Evolutionary conservation across 2,113 vertebrate genomes (phyloP).

Genomic region (Noturus placidus): DNA sequence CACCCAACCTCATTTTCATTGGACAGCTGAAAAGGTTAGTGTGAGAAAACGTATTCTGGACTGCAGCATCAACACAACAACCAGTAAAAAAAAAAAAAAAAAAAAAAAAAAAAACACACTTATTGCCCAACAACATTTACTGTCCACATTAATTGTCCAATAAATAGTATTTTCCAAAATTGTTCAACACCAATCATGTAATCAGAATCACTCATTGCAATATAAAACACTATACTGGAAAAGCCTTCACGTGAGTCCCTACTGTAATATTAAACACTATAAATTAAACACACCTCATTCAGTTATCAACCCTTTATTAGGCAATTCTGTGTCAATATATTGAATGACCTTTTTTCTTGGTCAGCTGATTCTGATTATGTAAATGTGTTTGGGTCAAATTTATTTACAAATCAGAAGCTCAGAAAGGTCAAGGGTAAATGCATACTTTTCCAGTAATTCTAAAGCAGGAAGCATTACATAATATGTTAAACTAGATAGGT

Average conservation of each 20-base stretch:
- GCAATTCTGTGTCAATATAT: not conserved
- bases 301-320: not conserved
- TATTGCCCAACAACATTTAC: not conserved
- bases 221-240: not conserved
- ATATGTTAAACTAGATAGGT: not conserved
- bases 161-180: not conserved
- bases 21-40: conserved; percentile 89
- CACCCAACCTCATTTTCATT: conserved; percentile 93
- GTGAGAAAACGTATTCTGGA: not conserved
- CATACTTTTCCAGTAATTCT: not conserved
- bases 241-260: not conserved
- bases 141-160: not conserved
- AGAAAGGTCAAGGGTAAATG: not conserved
- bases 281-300: not conserved
- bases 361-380: not conserved
- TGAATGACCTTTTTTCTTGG: not conserved
- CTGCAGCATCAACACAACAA: not conserved
- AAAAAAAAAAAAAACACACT: not conserved
- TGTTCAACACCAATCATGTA: not conserved
- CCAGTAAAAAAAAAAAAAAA: not conserved
- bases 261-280: not conserved
- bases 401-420: not conserved
- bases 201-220: not conserved
- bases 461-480: not conserved
- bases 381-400: not conserved